Conservation (phyloP, 2,797 vertebrate species). For the Lates japonicus region DNA sequence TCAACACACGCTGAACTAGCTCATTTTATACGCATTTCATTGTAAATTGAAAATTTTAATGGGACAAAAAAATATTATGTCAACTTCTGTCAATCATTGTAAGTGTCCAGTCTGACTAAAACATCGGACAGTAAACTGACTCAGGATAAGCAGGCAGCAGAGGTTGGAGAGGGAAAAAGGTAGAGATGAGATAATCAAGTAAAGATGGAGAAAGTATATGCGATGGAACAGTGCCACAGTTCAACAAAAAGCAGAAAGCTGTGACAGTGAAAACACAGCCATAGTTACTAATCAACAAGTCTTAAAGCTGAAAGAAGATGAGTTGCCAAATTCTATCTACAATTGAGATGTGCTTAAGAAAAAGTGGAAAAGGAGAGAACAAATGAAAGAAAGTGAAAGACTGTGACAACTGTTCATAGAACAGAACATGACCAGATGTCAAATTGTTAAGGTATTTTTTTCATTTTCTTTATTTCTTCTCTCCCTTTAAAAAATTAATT, state of each 20-base stretch:
- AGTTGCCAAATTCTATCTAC: too few species aligned
- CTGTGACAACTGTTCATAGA: slow-evolving; percentile 84
- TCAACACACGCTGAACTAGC: not conserved
- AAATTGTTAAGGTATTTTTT: slow-evolving; percentile 73
- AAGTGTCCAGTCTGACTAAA: slow-evolving; percentile 32
- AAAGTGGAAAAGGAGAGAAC: slow-evolving; percentile 84
- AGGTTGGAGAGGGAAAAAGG: slow-evolving; percentile 49
- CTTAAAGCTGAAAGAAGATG: slow-evolving; percentile 82
- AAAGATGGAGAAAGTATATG: slow-evolving; percentile 66
- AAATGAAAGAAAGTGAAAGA: slow-evolving; percentile 83
- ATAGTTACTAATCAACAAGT: slow-evolving; percentile 82
- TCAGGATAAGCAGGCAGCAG: slow-evolving; percentile 32
- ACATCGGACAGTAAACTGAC: slow-evolving; percentile 17
- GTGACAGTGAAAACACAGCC: slow-evolving; percentile 79
- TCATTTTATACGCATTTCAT: too few species aligned
- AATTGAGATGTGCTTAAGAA: slow-evolving; percentile 82
- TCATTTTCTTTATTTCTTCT: slow-evolving; percentile 29
- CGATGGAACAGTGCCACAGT: slow-evolving; percentile 68
- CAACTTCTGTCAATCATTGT: slow-evolving; percentile 26
- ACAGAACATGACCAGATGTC: slow-evolving; percentile 83
- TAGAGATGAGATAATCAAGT: slow-evolving; percentile 53
- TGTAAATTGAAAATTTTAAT: not conserved
- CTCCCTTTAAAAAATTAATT: slow-evolving; percentile 10
- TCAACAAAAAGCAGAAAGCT: slow-evolving; percentile 75
- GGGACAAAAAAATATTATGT: not conserved